Base-by-base conservation (phyloP, 2,888 invertebrate species). In the Syrista parreyssii region DNA sequence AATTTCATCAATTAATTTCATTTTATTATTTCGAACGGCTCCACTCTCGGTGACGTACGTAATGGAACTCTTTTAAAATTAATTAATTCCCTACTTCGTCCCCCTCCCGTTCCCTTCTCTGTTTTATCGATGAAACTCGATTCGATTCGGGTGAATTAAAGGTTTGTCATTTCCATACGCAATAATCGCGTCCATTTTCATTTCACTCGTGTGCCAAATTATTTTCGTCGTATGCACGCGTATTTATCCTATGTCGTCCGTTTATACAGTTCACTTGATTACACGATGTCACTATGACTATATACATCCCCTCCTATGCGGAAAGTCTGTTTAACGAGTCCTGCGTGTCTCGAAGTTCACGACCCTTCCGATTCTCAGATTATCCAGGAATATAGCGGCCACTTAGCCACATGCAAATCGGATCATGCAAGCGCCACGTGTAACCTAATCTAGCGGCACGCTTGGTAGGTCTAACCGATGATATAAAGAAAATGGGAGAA, bases 351-450 rank as follows among this genome's bases (percentile, higher is more conserved):
- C 71, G 32, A 36, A 36, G 33, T n/a, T 74, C 74, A 74, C 74
- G 74, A 74, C 34, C 74, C 74, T 33, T 35, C 12, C 35, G 74
- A 74, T 74, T 74, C 35, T 11, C 33, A 74, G 32, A 74, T 74
- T 74, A 34, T 34, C 36, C 36, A 31, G 31, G 71, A 33, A 35
- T 74, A 74, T 36, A 74, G n/a, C 71, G 12, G 32, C 71, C 55
- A 33, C 31, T 74, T 36, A 36, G 23, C 30, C 35, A 74, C 35
- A 74, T 74, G 74, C 74, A 74, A 74, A 36, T 74, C 74, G 35
- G 30, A 35, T 35, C 35, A 11, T 71, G 71, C 74, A 30, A 74
- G 74, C n/a, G 9, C 33, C 74, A 30, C 35, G 74, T 35, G 74
- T 35, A 33, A 74, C 30, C 33, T 74, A 74, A 74, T 74, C 74